Evolutionary conservation across 2,113 vertebrate genomes (phyloP), one percentile per base, ranked within the genome.

Genomic region (Clarias macrocephalus): DNA sequence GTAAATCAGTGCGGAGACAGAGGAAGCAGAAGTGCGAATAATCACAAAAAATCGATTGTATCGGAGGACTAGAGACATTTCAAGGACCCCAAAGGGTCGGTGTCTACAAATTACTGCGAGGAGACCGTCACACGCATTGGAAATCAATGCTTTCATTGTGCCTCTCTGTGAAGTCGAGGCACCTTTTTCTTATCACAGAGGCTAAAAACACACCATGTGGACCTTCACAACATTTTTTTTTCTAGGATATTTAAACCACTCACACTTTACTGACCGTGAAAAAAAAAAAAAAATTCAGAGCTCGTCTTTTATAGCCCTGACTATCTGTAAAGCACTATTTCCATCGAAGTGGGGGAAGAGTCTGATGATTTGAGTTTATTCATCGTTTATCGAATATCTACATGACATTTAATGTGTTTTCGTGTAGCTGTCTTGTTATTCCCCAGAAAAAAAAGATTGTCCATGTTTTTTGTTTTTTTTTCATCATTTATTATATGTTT

Each of bases 211-310:
- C 77, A 86, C 63, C 73, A 83, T 68, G 13, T 33, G 72, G 73
- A 75, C 37, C 42, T 84, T 85, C 83, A 30, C 48, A 72, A 73
- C 75, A 52, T 63, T 90, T 91, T 92, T 91, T 92, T 88, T 94
- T 94, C 91, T 92, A 91, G 90, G 92, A 93, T 94, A 94, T 89
- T 0, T 88, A 96, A 95, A 95, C 95, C 95, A 96, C 95, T 95
- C 95, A 95, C 93, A 93, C 91, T 90, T 91, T 89, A 93, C 91
- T 92, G 91, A 94, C 83, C 52, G 33, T 72, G 68, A 92, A 42
- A 83, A n/a, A n/a, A 57, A 62, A 56, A 75, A 86, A 82, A 56
- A 10, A 83, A 72, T 82, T 80, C 60, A 70, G 72, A 80, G 52
- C 72, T 84, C 80, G 83, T 84, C 82, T 81, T 87, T 91, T 72